Conservation (phyloP, 2,113 vertebrate genomes). For the Cyprinodon brontotheroides region DNA sequence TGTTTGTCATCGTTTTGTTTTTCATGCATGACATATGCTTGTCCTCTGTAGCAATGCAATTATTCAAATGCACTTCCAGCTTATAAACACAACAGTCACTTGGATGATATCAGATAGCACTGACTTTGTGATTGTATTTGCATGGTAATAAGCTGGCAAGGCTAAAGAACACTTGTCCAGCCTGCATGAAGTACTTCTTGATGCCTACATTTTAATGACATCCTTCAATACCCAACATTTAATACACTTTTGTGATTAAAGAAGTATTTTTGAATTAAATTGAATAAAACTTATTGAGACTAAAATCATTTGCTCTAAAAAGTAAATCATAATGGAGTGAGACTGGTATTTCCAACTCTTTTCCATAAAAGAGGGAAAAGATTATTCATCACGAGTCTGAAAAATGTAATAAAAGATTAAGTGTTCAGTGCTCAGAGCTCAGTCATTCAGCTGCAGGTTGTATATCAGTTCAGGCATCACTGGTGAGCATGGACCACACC, state of each 20-base stretch:
- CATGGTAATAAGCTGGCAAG: neutral
- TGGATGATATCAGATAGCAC: neutral
- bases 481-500: neutral
- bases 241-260: too few relatives aligned
- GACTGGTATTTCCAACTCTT: neutral
- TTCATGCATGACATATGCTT: neutral
- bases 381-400: neutral
- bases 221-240: too few relatives aligned
- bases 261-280: too few relatives aligned
- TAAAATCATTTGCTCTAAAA: neutral
- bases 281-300: too few relatives aligned
- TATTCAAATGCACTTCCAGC: neutral
- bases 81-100: neutral
- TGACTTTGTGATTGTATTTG: neutral
- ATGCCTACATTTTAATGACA: too few relatives aligned
- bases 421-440: neutral
- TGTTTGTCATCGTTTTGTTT: neutral
- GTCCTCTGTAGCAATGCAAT: neutral
- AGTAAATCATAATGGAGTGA: neutral
- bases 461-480: neutral
- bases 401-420: neutral
- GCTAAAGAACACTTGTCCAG: neutral
- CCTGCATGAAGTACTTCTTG: neutral
- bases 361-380: neutral
- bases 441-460: neutral